Base-by-base conservation (phyloP, 2,888 invertebrate genomes). In the Synergus japonicus region DNA sequence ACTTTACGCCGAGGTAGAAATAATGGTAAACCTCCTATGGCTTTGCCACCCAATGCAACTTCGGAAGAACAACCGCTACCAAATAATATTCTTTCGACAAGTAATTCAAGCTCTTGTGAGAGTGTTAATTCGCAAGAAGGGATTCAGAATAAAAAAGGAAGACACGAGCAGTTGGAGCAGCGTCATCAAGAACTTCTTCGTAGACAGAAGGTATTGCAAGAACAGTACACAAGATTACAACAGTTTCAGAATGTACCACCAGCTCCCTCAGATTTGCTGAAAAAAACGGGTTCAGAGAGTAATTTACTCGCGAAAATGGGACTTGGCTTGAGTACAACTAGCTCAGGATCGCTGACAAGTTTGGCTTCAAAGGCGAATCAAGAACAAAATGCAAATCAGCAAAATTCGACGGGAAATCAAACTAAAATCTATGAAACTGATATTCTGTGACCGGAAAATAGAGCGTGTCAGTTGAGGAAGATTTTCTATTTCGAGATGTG, bases 151-250 rank as follows among this genome's bases (percentile, higher is more conserved):
- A 93, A 93, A 22, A 94, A 94, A 83, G 94, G 93, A 79, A 94
- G 96, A 0, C 97, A 97, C 88, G 95, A 96, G 81, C 95, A 96
- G 76, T 93, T 98, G 77, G 98, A 98, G 90, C 96, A 96, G 89
- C 95, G 98, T 5, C 98, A 98, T 90, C 97, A 97, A 90, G 98
- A 98, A 89, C 93, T 98, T 41, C 93, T 98, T 15, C 95, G 96
- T 85, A 97, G 98, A 88, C 98, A 98, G 90, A 96, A 96, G 87
- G 96, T 97, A 22, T 93, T 98, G 29, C 98, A 98, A 91, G 98
- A 98, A 88, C 98, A 98, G 90, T 98, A 98, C 92, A 96, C 97
- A 22, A 94, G 98, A 37, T 93, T 98, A 81, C 98, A 98, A 91
- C 96, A 97, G 93, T 94, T 98, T 84, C 97, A 97, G 90, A 94